Base-by-base conservation (phyloP, 1,140 invertebrate species). In the Pygmarrhopalites habei region DNA sequence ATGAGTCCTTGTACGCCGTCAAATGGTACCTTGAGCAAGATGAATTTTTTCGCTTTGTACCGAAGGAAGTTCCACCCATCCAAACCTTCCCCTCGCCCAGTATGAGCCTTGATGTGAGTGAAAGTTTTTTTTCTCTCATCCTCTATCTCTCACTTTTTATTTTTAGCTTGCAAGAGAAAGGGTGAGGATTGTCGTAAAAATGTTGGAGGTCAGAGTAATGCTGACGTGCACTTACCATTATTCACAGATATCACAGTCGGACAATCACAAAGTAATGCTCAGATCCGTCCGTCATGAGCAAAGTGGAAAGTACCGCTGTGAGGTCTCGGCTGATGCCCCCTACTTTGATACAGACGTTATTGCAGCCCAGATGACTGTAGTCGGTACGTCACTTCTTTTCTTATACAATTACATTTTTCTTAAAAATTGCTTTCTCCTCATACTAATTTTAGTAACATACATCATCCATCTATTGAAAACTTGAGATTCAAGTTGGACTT, bases 11-110 rank as follows among this genome's bases (percentile, higher is more conserved):
- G 35, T 75, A 75, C 63, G 64, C 73, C 29, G 69, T 75, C 61
- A 75, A 75, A 68, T 75, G 74, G 74, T 75, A 75, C 67, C 66
- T 70, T 56, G 71, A 73, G 25, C 62, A 17, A 49, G 67, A 68
- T 19, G 67, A 68, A 49, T 62, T 68, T 60, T 68, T 61, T 62
- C 59, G 67, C 29, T 65, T 44, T 30, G 62, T 64, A n/a, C 62
- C 62, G 3, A 64, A 64, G 23, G 62, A 64, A 32, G 56, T 64
- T 23, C 72, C 71, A 17, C 64, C 66, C 15, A 62, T 69, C 21
- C 65, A 65, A 35, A 46, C 62, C 15, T 72, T 71, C 35, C 47
- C 66, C 17, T 59, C 65, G 12, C 51, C 58, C 4, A 68, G 71
- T 26, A 57, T 74, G 49, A 57, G 64, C n/a, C 53, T 74, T 30